Percentiles rank a stretch among this genome's conserved stretches.
These are phyloP conservation scores for Dicycla oo DNA, from an alignment of 2,888 invertebrate species.

Conservation along the genomic window DNA sequence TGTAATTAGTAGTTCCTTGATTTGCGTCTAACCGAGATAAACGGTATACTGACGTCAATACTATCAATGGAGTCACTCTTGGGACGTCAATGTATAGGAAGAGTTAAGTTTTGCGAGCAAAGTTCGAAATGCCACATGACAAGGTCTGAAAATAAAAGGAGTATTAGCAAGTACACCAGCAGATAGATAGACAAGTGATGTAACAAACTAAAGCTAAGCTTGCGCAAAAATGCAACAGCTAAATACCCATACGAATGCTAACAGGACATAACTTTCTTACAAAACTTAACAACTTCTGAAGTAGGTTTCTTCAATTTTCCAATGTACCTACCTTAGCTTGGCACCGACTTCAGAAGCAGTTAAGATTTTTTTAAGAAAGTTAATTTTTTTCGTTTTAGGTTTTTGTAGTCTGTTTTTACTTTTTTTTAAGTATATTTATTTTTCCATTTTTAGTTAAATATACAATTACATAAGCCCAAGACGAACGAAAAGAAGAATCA, in stretches of 20 bases:
- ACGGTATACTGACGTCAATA: slow-evolving; percentile 74
- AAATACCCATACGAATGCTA: slow-evolving; percentile 19
- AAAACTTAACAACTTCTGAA: no score
- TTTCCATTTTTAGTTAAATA: no score
- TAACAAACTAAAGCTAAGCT: slow-evolving; percentile 51
- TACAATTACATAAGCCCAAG: no score
- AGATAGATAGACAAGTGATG: slow-evolving; percentile 44
- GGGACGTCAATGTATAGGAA: slow-evolving; percentile 57
- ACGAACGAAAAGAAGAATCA: no score
- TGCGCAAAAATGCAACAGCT: slow-evolving; percentile 51
- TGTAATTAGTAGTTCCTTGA: slow-evolving; percentile 65
- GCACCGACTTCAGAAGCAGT: no score
- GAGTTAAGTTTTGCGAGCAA: slow-evolving; percentile 38
- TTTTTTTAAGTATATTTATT: no score
- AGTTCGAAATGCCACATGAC: slow-evolving; percentile 30
- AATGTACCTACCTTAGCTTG: no score
- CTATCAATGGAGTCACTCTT: slow-evolving; percentile 63
- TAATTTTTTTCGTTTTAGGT: no score
- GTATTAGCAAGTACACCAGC: slow-evolving; percentile 48
- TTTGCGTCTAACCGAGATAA: slow-evolving; percentile 68
- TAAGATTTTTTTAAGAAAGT: no score
- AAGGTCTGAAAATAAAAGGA: slow-evolving; percentile 54
- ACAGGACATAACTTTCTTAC: no score
- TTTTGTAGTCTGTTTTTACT: no score
- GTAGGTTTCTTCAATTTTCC: no score